Conservation (phyloP, 2,888 invertebrate species). For the Clusia tigrina region DNA sequence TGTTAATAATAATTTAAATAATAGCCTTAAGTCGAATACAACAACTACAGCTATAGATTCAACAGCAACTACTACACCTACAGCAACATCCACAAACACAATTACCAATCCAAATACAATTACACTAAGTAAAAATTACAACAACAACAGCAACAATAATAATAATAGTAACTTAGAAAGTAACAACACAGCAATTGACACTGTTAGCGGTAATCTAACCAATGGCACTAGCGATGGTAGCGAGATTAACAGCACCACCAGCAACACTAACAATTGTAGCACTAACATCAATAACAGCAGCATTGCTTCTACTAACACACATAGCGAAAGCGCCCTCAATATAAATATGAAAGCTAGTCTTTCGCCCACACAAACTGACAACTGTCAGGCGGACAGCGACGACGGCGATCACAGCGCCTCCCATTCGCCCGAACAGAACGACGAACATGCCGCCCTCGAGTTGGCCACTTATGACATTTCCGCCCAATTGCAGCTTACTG, state of each 20-base stretch:
- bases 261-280: slow-evolving; percentile 30
- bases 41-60: slow-evolving; percentile 19
- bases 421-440: slow-evolving; percentile 7
- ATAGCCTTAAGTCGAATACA: slow-evolving; percentile 9
- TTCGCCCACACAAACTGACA: neutral
- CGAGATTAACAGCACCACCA: slow-evolving; percentile 12
- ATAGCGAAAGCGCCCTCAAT: slow-evolving; percentile 32
- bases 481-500: slow-evolving; percentile 5
- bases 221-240: slow-evolving; percentile 1
- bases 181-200: slow-evolving; percentile 42
- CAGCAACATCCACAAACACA: slow-evolving; percentile 20
- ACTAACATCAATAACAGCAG: slow-evolving; percentile 23
- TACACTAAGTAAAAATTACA: slow-evolving; percentile 18
- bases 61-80: slow-evolving; percentile 40
- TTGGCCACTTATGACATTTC: too few species aligned
- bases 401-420: slow-evolving; percentile 27
- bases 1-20: slow-evolving; percentile 6
- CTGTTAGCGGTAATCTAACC: slow-evolving; percentile 36
- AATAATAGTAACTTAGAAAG: slow-evolving; percentile 33
- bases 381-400: slow-evolving; percentile 29
- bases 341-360: slow-evolving; percentile 25
- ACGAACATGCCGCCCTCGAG: too few species aligned
- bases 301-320: slow-evolving; percentile 28
- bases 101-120: slow-evolving; percentile 22
- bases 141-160: slow-evolving; percentile 19